Base-by-base conservation (phyloP, 2,797 vertebrate genomes). In the Labroides dimidiatus region DNA sequence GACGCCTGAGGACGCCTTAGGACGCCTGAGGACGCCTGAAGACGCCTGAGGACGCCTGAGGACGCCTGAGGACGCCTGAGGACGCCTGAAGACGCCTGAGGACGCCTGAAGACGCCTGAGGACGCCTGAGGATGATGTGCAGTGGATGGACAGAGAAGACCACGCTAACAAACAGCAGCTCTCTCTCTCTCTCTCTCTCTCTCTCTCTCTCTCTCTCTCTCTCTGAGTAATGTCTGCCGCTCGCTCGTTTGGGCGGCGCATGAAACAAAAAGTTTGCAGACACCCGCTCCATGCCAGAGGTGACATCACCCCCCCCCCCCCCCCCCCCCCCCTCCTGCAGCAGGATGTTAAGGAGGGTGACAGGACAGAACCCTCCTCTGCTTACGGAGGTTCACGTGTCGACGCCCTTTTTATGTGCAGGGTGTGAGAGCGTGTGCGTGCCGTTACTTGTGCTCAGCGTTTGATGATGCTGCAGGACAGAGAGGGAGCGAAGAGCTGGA, bases 151-250 rank as follows among this genome's bases (percentile, higher is more conserved):
- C 80, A 70, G 81, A 58, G 89, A 72, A 71, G 58, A 78, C 80
- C 65, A 80, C 72, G 27, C 86, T 94, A 93, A 91, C 89, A 93
- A 95, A 94, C 89, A 91, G 92, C 93, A 85, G 24, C 87, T 10
- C 89, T 87, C 87, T 11, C 89, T 87, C 88, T 89, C 86, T 80
- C 86, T 95, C 91, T 95, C 86, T 11, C 86, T 10, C 89, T 87
- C 88, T 27, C 27, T 93, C 93, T 95, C 92, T 27, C 27, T 27
- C 6, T 27, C 87, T 11, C 89, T 87, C 88, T 89, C 86, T 80
- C 86, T 95, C 91, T 95, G 94, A 96, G 91, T 96, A 95, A 95
- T 90, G 95, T 96, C 95, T 96, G 94, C 87, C 89, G 93, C 90
- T 91, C 91, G 77, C 90, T 91, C 91, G 77, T 93, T 95, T 90